phyloP scores from a whole-genome alignment of 2,888 invertebrate genomes.

The Latheticus oryzae region DNA sequence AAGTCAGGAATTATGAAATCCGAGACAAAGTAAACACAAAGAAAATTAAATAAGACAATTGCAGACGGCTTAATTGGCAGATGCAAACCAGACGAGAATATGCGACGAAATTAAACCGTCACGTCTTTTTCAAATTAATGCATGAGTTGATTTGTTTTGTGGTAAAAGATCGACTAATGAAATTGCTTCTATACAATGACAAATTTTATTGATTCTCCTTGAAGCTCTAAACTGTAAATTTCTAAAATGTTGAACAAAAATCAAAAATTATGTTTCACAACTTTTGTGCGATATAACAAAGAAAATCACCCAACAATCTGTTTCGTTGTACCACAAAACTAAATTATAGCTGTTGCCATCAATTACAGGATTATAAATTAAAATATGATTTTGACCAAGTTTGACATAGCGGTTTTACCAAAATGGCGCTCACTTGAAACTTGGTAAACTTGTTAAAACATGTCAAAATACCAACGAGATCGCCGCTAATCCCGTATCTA shows the following conservation, averaged over 20 bases:
- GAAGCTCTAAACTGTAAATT: too few species aligned
- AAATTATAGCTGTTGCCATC: too few species aligned
- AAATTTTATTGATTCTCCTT: too few species aligned
- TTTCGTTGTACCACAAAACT: too few species aligned
- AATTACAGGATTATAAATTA: slow-evolving; percentile 14
- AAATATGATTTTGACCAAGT: slow-evolving; percentile 20
- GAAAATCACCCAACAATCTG: too few species aligned
- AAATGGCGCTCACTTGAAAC: slow-evolving; percentile 20
- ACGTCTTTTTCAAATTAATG: slow-evolving; percentile 5
- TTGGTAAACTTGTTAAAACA: slow-evolving; percentile 37
- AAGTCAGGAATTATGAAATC: slow-evolving; percentile 43
- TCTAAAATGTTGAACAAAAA: too few species aligned
- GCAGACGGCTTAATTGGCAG: slow-evolving; percentile 31
- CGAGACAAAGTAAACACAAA: slow-evolving; percentile 41
- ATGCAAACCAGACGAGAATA: slow-evolving; percentile 5
- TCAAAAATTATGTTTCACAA: too few species aligned
- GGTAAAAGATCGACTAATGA: background rate
- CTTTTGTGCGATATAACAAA: too few species aligned
- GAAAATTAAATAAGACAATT: slow-evolving; percentile 43
- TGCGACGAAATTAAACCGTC: background rate
- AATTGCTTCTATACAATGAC: too few species aligned
- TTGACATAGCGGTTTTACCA: slow-evolving; percentile 15
- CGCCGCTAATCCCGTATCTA: slow-evolving; percentile 36
- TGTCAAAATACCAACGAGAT: slow-evolving; percentile 39
- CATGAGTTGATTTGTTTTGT: too few species aligned